These are phyloP conservation scores for Tipula lateralis DNA, from an alignment of 2,888 invertebrate genomes.

Conservation along the genomic window DNA sequence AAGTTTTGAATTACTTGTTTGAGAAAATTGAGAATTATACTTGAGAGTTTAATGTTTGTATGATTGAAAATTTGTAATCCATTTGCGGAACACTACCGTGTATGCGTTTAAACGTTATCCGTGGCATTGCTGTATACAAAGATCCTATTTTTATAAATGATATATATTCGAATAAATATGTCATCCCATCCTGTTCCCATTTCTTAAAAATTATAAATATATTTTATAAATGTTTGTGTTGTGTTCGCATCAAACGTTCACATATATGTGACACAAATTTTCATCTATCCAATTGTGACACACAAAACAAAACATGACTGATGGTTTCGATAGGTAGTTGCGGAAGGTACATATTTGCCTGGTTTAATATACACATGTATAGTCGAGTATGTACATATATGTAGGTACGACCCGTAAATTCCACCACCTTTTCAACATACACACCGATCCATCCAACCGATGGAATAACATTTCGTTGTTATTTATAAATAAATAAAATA, in stretches of 20 bases:
- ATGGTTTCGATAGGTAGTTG: neutral
- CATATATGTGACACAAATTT: neutral
- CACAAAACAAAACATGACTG: neutral
- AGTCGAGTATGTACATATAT: neutral
- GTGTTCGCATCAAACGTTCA: neutral
- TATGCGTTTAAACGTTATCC: no score
- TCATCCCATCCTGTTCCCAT: neutral
- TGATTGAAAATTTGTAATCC: no score
- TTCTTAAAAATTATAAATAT: neutral
- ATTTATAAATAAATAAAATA: slow-evolving; percentile 14
- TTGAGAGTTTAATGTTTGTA: no score
- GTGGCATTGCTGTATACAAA: no score
- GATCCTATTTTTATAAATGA: neutral
- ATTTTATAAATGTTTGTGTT: neutral
- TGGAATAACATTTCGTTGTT: neutral
- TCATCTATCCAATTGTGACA: neutral
- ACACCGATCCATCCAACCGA: neutral
- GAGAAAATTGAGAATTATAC: no score
- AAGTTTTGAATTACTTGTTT: no score
- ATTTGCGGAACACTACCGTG: no score
- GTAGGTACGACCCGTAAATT: neutral
- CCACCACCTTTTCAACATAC: neutral
- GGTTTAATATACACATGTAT: neutral
- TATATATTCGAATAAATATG: neutral
- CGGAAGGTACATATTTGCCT: neutral